These are phyloP conservation scores for Sarcophilus harrisii DNA, from an alignment of 2,797 vertebrate genomes.

Conservation along the genomic window DNA sequence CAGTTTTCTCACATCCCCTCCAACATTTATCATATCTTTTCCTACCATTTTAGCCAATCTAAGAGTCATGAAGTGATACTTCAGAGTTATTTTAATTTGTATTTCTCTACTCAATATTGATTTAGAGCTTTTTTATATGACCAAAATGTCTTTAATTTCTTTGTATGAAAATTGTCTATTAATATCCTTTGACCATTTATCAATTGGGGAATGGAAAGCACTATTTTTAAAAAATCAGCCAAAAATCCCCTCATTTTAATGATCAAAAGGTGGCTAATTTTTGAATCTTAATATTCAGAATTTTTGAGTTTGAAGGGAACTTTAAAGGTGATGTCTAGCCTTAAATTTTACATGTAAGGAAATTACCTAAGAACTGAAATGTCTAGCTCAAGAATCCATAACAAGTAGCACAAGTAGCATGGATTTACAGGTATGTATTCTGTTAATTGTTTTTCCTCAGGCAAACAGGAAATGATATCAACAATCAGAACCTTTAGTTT, in stretches of 20 bases:
- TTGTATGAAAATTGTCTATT: too few relatives aligned
- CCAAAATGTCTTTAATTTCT: too few relatives aligned
- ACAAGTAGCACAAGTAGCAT: not conserved
- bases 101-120: too few relatives aligned
- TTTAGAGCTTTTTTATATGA: too few relatives aligned
- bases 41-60: too few relatives aligned
- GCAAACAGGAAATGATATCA: not conserved
- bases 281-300: not conserved
- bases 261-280: not conserved
- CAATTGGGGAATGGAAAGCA: too few relatives aligned
- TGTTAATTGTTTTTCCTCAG: not conserved
- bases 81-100: too few relatives aligned
- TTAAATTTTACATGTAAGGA: not conserved
- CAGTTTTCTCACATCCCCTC: too few relatives aligned
- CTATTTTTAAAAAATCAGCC: not conserved
- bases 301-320: not conserved
- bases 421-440: not conserved
- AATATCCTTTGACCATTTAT: too few relatives aligned
- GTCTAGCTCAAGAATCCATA: not conserved
- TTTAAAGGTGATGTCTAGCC: not conserved
- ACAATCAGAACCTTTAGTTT: not conserved
- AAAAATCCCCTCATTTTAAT: not conserved
- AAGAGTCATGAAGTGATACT: too few relatives aligned
- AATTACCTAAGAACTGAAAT: not conserved
- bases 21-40: too few relatives aligned